Percentiles rank a stretch among this genome's conserved stretches.
phyloP scores from a whole-genome alignment of 1,140 invertebrate species.

The Heliconius himera region DNA sequence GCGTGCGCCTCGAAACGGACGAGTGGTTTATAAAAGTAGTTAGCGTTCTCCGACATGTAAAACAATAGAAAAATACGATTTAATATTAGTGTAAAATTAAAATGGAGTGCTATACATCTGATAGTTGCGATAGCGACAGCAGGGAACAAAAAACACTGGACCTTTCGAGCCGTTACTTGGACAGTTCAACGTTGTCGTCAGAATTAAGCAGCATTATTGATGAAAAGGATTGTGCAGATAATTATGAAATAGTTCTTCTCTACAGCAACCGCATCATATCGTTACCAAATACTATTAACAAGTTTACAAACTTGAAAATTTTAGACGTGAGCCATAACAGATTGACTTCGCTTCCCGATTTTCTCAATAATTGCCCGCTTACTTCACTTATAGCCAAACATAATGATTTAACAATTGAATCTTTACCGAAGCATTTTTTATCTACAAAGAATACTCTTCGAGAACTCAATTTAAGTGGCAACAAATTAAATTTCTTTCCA shows the following conservation, averaged over 20 bases:
- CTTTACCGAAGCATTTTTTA: conserved; percentile 92
- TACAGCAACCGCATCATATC: conserved; percentile 86
- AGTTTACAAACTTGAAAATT: conserved; percentile 86
- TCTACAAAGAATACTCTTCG: conserved; percentile 82
- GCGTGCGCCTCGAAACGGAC: conserved; percentile 48
- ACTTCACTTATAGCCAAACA: conserved; percentile 92
- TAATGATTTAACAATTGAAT: conserved; percentile 90
- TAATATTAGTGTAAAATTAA: conserved; percentile 34
- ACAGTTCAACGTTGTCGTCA: conserved; percentile 82
- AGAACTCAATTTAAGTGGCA: conserved; percentile 96
- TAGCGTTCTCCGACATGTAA: conserved; percentile 38
- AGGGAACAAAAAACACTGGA: conserved; percentile 86
- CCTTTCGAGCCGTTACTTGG: conserved; percentile 85
- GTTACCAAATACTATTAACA: conserved; percentile 81
- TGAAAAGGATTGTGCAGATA: conserved; percentile 82
- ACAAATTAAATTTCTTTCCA: conserved; percentile 91
- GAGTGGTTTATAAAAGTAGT: conserved; percentile 19
- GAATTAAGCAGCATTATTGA: conserved; percentile 82
- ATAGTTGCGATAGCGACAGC: conserved; percentile 89
- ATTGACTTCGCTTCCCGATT: conserved; percentile 88
- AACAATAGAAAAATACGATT: conserved; percentile 19
- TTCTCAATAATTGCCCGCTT: conserved; percentile 86
- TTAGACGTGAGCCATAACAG: conserved; percentile 95
- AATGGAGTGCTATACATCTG: conserved; percentile 90
- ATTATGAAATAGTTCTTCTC: conserved; percentile 87